These are phyloP conservation scores for Aspiorhynchus laticeps DNA, from an alignment of 2,113 vertebrate species.

Conservation along the genomic window DNA sequence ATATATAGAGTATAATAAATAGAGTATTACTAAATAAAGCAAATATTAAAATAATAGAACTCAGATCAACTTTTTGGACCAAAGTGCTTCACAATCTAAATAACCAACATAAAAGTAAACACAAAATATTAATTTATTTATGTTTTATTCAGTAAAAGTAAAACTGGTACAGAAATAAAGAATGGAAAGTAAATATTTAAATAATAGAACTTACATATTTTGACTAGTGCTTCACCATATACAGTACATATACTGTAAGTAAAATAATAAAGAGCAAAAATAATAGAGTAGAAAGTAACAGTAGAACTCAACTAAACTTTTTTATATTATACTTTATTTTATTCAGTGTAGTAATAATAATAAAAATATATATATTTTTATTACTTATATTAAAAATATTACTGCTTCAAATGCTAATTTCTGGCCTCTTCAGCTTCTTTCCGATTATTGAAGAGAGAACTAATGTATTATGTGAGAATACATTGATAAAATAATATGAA, in stretches of 20 bases:
- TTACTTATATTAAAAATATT: too few relatives aligned
- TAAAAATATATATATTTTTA: too few relatives aligned
- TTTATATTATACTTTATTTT: too few relatives aligned
- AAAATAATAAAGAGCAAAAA: too few relatives aligned
- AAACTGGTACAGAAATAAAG: background rate
- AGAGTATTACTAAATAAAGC: too few relatives aligned
- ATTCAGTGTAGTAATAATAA: too few relatives aligned
- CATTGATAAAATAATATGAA: background rate
- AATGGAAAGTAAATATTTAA: background rate
- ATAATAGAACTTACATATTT: too few relatives aligned
- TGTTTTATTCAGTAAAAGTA: background rate
- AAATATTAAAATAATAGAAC: too few relatives aligned
- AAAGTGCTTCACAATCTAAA: background rate
- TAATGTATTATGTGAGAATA: background rate
- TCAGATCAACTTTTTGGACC: too few relatives aligned
- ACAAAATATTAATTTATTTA: background rate
- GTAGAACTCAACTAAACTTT: too few relatives aligned
- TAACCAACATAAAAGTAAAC: background rate
- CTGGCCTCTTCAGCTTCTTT: background rate
- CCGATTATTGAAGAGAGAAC: background rate
- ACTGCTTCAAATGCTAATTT: background rate
- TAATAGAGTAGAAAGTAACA: too few relatives aligned
- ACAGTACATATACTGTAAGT: background rate
- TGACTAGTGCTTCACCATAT: background rate
- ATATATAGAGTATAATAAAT: too few relatives aligned